Evolutionary conservation across 2,113 vertebrate species (phyloP), one percentile per base, ranked within the genome.

Genomic region (Todiramphus chloris): DNA sequence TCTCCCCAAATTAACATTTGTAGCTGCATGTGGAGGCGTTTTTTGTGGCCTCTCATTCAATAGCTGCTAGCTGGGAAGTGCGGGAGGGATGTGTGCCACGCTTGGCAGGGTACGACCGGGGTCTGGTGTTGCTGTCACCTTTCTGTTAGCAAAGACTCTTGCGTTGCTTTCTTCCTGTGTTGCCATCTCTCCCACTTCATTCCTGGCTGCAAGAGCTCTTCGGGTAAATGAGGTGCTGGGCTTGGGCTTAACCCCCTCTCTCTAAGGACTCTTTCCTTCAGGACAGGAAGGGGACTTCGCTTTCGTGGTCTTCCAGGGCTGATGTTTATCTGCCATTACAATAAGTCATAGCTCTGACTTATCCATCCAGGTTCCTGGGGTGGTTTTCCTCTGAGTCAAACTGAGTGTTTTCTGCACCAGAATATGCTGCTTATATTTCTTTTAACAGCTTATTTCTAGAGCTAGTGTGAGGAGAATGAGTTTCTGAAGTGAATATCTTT

Each of bases 331-430:
- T 95, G 63, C 46, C 72, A 77, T 74, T 78, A 11, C 1, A 6
- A 41, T 67, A 51, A 31, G 19, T 73, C 58, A 18, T 19, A 43
- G 35, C 91, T 92, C 78, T 90, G 91, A 66, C 73, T 79, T 94
- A 74, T 16, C 85, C 18, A 7, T 64, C 62, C 2, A 2, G 50
- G 94, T 96, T 93, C 83, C 80, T 94, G 77, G 81, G 59, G 48
- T 84, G 46, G 28, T 92, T 94, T 94, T 87, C 77, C 66, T 67
- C 87, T 93, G 86, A 90, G 83, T 94, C 90, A 91, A 58, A 41
- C 90, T 62, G 90, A 72, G 62, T 43, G 43, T 75, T 77, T 51
- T 72, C 81, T 83, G 55, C 41, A 37, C 48, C n/a, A 58, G 53
- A 43, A 70, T 68, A 50, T 70, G 51, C 41, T 72, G 58, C 76